phyloP scores from a whole-genome alignment of 2,888 invertebrate genomes.

The Ptychoptera contaminata region DNA sequence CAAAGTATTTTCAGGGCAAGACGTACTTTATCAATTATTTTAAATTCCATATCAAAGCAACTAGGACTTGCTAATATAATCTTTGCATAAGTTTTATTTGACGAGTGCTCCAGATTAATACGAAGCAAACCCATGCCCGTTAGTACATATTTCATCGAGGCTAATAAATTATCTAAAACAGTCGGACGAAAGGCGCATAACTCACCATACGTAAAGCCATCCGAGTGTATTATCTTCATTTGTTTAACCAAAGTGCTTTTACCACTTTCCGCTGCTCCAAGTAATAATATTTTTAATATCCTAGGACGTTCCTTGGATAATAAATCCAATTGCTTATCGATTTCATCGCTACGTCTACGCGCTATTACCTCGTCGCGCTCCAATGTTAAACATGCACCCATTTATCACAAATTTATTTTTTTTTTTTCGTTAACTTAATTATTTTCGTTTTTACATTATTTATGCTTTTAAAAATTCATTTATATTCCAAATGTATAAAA shows the following conservation, averaged over 20 bases:
- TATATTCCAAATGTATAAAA: neutral
- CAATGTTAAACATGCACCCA: slow-evolving; percentile 46
- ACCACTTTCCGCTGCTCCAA: slow-evolving; percentile 47
- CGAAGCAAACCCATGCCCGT: slow-evolving; percentile 47
- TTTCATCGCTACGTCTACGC: slow-evolving; percentile 40
- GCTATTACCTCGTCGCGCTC: slow-evolving; percentile 44
- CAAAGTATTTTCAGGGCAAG: slow-evolving; percentile 39
- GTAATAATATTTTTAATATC: slow-evolving; percentile 43
- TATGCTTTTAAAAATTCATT: no score
- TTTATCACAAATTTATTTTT: slow-evolving; percentile 15
- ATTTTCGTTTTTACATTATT: no score
- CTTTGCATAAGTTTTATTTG: slow-evolving; percentile 41
- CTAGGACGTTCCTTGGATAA: slow-evolving; percentile 41
- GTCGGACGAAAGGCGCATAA: slow-evolving; percentile 44
- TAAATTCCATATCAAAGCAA: slow-evolving; percentile 39
- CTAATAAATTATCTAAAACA: slow-evolving; percentile 44
- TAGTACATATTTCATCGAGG: slow-evolving; percentile 51
- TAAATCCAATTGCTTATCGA: slow-evolving; percentile 40
- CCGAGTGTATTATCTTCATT: slow-evolving; percentile 53
- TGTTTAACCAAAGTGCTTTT: slow-evolving; percentile 52
- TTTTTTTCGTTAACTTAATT: no score
- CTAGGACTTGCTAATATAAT: slow-evolving; percentile 34
- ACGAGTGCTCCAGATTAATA: slow-evolving; percentile 41
- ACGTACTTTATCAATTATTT: slow-evolving; percentile 35
- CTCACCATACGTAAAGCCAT: slow-evolving; percentile 45